Evolutionary conservation across 2,888 invertebrate species (phyloP).

Genomic region (Drosophila borealis): DNA sequence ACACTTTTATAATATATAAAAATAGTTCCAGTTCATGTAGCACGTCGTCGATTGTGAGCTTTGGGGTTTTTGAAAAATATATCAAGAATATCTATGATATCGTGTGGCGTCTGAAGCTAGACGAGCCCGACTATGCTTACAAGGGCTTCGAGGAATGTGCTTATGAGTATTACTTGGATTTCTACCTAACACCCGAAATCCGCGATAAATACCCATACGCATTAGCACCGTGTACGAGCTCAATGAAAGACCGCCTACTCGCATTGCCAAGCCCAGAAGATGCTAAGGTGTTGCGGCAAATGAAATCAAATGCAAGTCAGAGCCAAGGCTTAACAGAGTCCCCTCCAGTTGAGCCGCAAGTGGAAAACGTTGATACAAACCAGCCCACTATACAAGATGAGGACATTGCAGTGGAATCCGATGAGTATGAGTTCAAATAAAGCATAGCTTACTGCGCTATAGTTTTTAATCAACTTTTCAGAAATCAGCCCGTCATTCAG

Average conservation of each 20-base stretch:
- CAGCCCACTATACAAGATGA: neutral
- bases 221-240: slow-evolving; percentile 17
- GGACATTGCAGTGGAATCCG: neutral
- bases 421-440: slow-evolving; percentile 12
- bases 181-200: slow-evolving; percentile 51
- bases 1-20: neutral
- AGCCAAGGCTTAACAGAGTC: neutral
- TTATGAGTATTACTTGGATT: slow-evolving; percentile 41
- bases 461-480: neutral
- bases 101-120: slow-evolving; percentile 37
- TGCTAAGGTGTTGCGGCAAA: neutral
- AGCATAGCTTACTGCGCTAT: neutral
- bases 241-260: slow-evolving; percentile 26
- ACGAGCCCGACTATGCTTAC: slow-evolving; percentile 11
- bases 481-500: neutral
- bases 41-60: slow-evolving; percentile 34
- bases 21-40: slow-evolving; percentile 4
- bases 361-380: neutral
- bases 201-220: slow-evolving; percentile 26
- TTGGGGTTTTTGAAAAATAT: slow-evolving; percentile 37
- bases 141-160: slow-evolving; percentile 49
- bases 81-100: slow-evolving; percentile 46
- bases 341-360: neutral
- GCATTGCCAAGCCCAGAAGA: slow-evolving; percentile 27
- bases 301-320: neutral